Conservation (phyloP, 2,888 invertebrate genomes). For the Polylopha cassiicola region DNA sequence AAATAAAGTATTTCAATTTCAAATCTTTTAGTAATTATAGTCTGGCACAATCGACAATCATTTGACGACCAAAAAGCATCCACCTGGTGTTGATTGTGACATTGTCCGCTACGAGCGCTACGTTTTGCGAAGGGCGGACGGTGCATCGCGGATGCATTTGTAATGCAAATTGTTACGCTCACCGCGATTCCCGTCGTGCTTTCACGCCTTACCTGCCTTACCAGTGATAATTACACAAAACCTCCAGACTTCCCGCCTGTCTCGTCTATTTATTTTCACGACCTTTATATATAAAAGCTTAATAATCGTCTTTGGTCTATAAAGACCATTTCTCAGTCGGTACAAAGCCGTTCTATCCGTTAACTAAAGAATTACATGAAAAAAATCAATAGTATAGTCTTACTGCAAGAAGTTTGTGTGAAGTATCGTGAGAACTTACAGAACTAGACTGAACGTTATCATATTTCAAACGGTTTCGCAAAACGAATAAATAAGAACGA, state of each 20-base stretch:
- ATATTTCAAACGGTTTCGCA: slow-evolving; percentile 76
- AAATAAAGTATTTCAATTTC: too few relatives aligned
- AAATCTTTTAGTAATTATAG: too few relatives aligned
- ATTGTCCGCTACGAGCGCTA: slow-evolving; percentile 63
- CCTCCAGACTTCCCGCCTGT: slow-evolving; percentile 58
- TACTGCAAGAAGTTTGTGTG: slow-evolving; percentile 62
- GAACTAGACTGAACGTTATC: slow-evolving; percentile 69
- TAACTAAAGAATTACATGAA: slow-evolving; percentile 47
- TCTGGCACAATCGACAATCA: slow-evolving; percentile 70
- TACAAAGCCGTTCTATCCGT: slow-evolving; percentile 38
- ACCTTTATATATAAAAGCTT: neutral
- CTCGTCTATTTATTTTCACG: slow-evolving; percentile 10
- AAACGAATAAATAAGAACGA: slow-evolving; percentile 74
- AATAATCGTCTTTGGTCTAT: slow-evolving; percentile 1
- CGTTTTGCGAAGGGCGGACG: slow-evolving; percentile 42
- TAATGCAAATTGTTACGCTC: slow-evolving; percentile 57
- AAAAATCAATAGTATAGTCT: slow-evolving; percentile 66
- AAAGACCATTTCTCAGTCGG: slow-evolving; percentile 44
- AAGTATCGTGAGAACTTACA: slow-evolving; percentile 64
- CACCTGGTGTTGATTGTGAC: slow-evolving; percentile 75
- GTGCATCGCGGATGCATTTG: slow-evolving; percentile 56
- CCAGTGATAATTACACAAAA: slow-evolving; percentile 70
- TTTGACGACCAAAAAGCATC: slow-evolving; percentile 70
- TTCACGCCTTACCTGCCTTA: slow-evolving; percentile 66
- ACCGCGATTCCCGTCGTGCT: slow-evolving; percentile 44